These are phyloP conservation scores for Ictidomys tridecemlineatus DNA, from an alignment of 2,113 vertebrate species.

Conservation along the genomic window DNA sequence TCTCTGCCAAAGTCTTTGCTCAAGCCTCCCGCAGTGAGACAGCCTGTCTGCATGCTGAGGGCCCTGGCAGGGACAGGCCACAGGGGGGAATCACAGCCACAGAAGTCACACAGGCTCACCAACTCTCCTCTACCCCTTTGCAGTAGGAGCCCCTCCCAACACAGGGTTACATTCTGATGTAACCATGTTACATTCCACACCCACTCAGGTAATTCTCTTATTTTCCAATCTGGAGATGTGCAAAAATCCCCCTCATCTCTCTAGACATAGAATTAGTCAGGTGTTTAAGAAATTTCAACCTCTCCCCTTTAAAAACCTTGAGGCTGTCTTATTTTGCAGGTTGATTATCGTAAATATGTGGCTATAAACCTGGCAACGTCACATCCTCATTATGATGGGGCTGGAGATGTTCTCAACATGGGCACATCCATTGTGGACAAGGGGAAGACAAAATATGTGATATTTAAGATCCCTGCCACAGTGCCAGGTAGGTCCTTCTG, in stretches of 20 bases:
- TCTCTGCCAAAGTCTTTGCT: neutral
- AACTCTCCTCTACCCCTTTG: neutral
- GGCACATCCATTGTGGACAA: constrained; percentile 94
- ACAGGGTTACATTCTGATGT: too few relatives aligned
- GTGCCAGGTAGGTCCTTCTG: constrained; percentile 87
- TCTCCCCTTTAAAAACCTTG: neutral
- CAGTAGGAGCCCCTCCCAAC: neutral
- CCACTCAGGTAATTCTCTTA: neutral
- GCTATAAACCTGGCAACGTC: constrained; percentile 93
- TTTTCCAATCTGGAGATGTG: neutral
- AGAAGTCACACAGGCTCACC: neutral
- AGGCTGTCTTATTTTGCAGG: constrained; percentile 85
- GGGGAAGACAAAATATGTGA: constrained; percentile 92
- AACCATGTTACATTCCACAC: too few relatives aligned
- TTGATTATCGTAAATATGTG: constrained; percentile 94
- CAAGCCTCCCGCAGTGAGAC: neutral
- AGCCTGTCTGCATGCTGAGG: neutral
- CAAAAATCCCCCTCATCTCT: neutral
- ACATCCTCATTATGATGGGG: constrained; percentile 96
- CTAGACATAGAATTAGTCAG: neutral
- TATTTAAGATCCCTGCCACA: constrained; percentile 93
- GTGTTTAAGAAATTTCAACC: neutral
- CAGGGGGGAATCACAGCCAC: neutral
- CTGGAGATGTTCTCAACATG: constrained; percentile 95
- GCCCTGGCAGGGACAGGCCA: neutral